Evolutionary conservation across 35 echinoderm and acorn worm species (phyloP).

Genomic region (Heliocidaris erythrogramma): DNA sequence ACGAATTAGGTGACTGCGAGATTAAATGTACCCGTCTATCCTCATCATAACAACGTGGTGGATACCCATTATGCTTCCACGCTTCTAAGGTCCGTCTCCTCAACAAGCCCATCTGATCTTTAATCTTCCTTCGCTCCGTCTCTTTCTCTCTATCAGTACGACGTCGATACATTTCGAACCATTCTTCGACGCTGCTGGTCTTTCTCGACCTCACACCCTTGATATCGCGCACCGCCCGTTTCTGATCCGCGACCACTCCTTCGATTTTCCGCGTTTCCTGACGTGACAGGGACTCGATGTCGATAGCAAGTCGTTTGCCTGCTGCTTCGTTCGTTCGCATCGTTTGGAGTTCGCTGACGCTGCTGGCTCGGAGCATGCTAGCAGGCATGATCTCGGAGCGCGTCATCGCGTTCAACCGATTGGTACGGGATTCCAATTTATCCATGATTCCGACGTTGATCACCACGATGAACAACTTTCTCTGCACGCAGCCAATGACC

Average conservation of each 20-base stretch:
- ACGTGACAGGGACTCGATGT: conserved; percentile 18
- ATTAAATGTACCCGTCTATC: background rate
- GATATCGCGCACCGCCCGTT: background rate
- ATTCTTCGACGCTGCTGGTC: conserved; percentile 35
- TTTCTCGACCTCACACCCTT: background rate
- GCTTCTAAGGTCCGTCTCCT: background rate
- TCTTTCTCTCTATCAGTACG: conserved; percentile 16
- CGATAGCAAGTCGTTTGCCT: conserved; percentile 1
- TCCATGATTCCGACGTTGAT: conserved; percentile 12
- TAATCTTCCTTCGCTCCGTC: conserved; percentile 21
- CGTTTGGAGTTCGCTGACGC: conserved; percentile 28
- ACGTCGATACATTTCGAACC: conserved; percentile 4
- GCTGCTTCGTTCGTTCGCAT: conserved; percentile 39
- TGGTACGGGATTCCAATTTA: conserved; percentile 8
- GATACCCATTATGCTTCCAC: background rate
- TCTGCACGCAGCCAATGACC: background rate
- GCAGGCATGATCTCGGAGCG: conserved; percentile 43
- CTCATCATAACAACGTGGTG: background rate
- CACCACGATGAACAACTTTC: background rate
- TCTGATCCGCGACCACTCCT: conserved; percentile 20
- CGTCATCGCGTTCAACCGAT: conserved; percentile 39
- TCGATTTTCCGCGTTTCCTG: background rate
- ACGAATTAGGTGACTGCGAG: background rate
- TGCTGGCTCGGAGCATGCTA: conserved; percentile 39
- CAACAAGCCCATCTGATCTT: background rate